Evolutionary conservation across 53 echinoderm and acorn worm genomes (phyloP).

Genomic region (Astropecten irregularis): DNA sequence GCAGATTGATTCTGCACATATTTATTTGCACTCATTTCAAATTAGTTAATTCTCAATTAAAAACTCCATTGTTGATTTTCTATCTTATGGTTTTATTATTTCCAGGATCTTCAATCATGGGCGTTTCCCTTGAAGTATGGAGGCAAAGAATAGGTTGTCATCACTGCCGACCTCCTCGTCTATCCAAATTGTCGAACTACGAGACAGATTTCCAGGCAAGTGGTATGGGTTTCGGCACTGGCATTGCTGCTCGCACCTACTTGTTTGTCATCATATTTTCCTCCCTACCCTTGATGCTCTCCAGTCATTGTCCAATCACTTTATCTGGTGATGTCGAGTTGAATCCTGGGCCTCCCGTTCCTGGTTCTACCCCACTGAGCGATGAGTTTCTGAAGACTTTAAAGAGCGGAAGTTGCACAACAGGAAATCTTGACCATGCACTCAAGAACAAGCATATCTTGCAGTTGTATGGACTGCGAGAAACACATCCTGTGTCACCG

Average conservation of each 20-base stretch:
- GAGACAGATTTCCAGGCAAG: neutral
- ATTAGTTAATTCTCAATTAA: too few species aligned
- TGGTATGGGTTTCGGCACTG: neutral
- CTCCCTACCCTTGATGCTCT: neutral
- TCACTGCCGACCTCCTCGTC: neutral
- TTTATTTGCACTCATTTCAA: too few species aligned
- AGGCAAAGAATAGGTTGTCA: neutral
- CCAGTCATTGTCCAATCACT: neutral
- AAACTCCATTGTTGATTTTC: too few species aligned
- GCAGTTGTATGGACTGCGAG: neutral
- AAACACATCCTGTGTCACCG: neutral
- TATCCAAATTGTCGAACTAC: neutral
- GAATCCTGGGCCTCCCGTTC: conserved; percentile 3
- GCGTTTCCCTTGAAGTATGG: neutral
- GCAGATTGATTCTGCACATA: too few species aligned
- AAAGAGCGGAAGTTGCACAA: neutral
- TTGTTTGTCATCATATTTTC: neutral
- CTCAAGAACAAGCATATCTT: conserved; percentile 4
- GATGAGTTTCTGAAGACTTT: neutral
- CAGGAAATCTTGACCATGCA: neutral
- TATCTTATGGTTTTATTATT: too few species aligned
- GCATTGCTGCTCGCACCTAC: neutral
- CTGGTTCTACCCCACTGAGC: neutral
- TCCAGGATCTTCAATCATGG: too few species aligned
- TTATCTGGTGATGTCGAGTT: conserved; percentile 19